Base-by-base conservation (phyloP, 1,140 invertebrate species). In the Leptinotarsa texana region DNA sequence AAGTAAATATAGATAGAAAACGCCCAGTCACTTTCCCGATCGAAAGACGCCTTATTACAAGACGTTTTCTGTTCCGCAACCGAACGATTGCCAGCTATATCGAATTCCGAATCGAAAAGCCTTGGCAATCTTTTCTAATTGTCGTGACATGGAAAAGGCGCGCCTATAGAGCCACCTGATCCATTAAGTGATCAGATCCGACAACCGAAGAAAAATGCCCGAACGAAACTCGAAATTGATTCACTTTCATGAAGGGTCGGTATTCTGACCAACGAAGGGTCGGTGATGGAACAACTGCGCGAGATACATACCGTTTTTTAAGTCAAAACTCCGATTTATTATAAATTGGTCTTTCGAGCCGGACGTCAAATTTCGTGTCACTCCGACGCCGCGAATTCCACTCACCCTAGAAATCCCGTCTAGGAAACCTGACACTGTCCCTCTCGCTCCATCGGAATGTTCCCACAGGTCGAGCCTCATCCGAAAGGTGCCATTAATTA, bases 101-200 rank as follows among this genome's bases (percentile, higher is more conserved):
- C 33, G 33, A 42, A 42, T 42, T 42, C 33, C 33, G 33, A 42
- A 42, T 42, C 33, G 33, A 42, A 42, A 42, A 42, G 33, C 33
- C 33, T 42, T 42, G 33, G 63, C 74, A 66, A 69, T 79, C 72
- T 78, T 76, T 77, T 65, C 75, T 80, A 78, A 80, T 80, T 80
- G 79, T 75, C 74, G 70, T 72, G 73, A 80, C 79, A 80, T 73
- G 73, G 74, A 78, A 80, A 80, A 77, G 79, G 79, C 74, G 79
- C 77, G 77, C 69, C 76, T 62, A 66, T 49, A 63, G 67, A 57
- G 51, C 76, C 74, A 79, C 76, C 78, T 79, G 78, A 79, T 79
- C 78, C 75, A 79, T 79, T 76, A 79, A 75, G 73, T 71, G 78
- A 76, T 74, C 51, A 57, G 51, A 57, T 57, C 51, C n/a, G 51